A percentile compares a stretch with the other conserved stretches of the same genome.
phyloP scores from a whole-genome alignment of 2,888 invertebrate genomes.

The Harpagoxenus sublaevis region DNA sequence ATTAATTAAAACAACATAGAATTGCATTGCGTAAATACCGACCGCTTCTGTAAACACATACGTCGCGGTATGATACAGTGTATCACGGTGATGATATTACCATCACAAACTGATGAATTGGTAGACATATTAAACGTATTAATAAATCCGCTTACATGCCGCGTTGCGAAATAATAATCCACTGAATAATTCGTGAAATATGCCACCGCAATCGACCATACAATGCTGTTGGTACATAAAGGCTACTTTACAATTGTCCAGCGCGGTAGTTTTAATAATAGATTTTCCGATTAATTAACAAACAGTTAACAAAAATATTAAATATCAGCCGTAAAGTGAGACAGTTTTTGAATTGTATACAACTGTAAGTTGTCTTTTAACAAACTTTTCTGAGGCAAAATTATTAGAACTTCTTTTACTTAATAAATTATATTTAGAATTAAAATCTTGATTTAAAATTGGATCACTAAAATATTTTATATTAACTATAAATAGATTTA shows the following conservation, averaged over 20 bases:
- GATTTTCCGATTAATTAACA: not conserved
- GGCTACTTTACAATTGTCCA: not conserved
- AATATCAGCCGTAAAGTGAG: not conserved
- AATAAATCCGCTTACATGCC: conserved; percentile 67
- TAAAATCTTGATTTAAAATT: not conserved
- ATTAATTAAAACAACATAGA: conserved; percentile 55
- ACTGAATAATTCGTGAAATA: conserved; percentile 66
- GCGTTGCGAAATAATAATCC: conserved; percentile 68
- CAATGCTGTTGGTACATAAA: not conserved
- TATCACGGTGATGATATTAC: conserved; percentile 44
- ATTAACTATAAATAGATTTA: not conserved
- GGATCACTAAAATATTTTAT: not conserved
- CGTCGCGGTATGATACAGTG: conserved; percentile 19
- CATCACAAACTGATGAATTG: conserved; percentile 51
- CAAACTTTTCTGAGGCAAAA: not conserved
- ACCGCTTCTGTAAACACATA: conserved; percentile 37
- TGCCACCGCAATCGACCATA: conserved; percentile 29
- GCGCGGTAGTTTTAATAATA: not conserved
- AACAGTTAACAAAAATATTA: not conserved
- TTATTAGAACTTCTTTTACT: not conserved
- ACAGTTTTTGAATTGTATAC: not conserved
- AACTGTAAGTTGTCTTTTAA: not conserved
- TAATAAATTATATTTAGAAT: not conserved
- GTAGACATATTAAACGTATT: conserved; percentile 56
- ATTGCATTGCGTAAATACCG: conserved; percentile 48